phyloP scores from a whole-genome alignment of 2,888 invertebrate species.

The Ectropis crepuscularia region DNA sequence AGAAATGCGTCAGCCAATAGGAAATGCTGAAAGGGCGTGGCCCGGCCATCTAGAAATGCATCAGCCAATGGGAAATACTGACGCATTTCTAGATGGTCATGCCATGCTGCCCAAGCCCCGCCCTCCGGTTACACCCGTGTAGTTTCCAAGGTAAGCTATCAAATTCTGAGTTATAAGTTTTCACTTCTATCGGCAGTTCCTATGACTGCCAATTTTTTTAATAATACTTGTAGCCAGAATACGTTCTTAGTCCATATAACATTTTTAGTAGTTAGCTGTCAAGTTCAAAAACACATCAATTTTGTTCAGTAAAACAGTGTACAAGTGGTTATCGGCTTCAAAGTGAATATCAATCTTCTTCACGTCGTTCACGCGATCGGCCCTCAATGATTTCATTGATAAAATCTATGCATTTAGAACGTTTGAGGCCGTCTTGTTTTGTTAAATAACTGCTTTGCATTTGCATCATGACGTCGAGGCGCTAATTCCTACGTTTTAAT shows the following conservation, averaged over 20 bases:
- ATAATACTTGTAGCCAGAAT: background rate
- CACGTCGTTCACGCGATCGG: slow-evolving; percentile 19
- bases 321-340: slow-evolving; percentile 25
- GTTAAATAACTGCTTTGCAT: slow-evolving; percentile 37
- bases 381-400: slow-evolving; percentile 24
- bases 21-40: no score
- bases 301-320: slow-evolving; percentile 11
- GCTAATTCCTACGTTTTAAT: slow-evolving; percentile 34
- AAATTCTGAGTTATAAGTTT: no score
- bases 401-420: slow-evolving; percentile 39
- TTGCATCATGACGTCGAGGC: slow-evolving; percentile 40
- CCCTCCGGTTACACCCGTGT: no score
- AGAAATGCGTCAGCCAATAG: no score
- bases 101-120: no score
- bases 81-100: no score
- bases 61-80: no score
- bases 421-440: slow-evolving; percentile 41
- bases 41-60: no score
- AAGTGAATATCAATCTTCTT: slow-evolving; percentile 21
- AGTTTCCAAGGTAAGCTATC: no score
- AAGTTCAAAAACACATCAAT: slow-evolving; percentile 10
- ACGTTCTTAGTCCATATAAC: background rate
- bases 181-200: no score
- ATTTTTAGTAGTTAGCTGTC: background rate
- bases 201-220: no score